Percentiles rank a stretch among this genome's conserved stretches.
These are phyloP conservation scores for Chelonus insularis DNA, from an alignment of 1,140 invertebrate genomes.

Conservation along the genomic window DNA sequence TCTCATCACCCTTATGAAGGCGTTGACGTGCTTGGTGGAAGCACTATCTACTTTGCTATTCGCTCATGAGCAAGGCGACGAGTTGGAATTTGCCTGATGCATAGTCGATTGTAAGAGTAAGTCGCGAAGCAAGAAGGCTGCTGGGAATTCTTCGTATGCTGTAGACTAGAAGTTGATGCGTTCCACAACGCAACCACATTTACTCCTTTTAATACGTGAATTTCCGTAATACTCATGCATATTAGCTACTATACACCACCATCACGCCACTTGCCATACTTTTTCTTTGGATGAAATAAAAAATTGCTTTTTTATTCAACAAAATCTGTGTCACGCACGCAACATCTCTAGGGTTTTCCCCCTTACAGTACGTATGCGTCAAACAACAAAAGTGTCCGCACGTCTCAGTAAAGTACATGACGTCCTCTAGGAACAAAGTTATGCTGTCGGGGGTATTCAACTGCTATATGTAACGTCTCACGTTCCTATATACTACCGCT, in stretches of 20 bases:
- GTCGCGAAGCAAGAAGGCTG: neutral
- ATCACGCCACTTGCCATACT: neutral
- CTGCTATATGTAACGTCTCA: neutral
- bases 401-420: conserved; percentile 9
- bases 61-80: conserved; percentile 8
- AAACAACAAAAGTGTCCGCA: conserved; percentile 12
- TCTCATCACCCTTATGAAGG: neutral
- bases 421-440: conserved; percentile 14
- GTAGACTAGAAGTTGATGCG: conserved; percentile 9
- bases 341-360: neutral
- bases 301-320: neutral
- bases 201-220: conserved; percentile 46
- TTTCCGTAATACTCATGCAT: conserved; percentile 25
- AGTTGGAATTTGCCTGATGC: conserved; percentile 41
- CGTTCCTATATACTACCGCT: neutral
- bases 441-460: conserved; percentile 17
- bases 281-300: neutral
- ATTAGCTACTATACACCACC: neutral
- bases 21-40: conserved; percentile 2
- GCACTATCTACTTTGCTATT: conserved; percentile 25
- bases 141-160: conserved; percentile 19
- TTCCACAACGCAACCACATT: conserved; percentile 46
- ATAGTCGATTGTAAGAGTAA: conserved; percentile 40
- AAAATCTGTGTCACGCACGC: neutral
- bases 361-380: neutral